phyloP scores from a whole-genome alignment of 2,797 vertebrate species.

The Glyptemys insculpta region DNA sequence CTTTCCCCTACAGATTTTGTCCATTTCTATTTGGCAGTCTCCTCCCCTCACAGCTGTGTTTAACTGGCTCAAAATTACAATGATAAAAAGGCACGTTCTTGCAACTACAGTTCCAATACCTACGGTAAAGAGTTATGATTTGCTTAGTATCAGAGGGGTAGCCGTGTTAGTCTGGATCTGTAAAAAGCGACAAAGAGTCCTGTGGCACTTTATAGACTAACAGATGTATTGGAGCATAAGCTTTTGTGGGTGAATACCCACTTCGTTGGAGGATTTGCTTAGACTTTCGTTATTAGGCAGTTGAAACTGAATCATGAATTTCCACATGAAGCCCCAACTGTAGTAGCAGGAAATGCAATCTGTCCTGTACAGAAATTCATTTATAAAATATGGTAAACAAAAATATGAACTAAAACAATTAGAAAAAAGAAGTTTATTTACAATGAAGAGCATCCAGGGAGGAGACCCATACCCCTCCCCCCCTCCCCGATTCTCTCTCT shows the following conservation, averaged over 20 bases:
- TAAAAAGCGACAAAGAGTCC: no score
- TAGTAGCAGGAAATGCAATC: neutral
- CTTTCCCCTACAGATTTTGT: neutral
- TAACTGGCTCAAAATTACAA: neutral
- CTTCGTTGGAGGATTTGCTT: neutral
- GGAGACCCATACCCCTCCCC: neutral
- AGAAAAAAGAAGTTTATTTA: constrained; percentile 83
- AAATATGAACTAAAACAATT: constrained; percentile 15
- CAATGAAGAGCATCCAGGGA: constrained; percentile 68
- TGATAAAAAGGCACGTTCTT: neutral
- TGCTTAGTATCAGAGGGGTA: neutral
- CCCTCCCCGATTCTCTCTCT: fast-evolving
- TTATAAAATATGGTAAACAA: neutral
- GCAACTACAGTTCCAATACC: neutral
- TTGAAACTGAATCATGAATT: neutral
- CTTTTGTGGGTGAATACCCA: no score
- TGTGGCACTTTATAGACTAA: no score
- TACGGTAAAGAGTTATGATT: neutral
- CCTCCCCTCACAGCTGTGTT: neutral
- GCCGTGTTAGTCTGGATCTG: no score
- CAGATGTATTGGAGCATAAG: no score
- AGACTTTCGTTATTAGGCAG: neutral
- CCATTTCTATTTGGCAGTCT: neutral
- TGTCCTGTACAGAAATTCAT: neutral
- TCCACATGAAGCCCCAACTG: neutral